Percentiles rank a stretch among this genome's conserved stretches.
phyloP scores from a whole-genome alignment of 2,797 vertebrate species.

The Balearica regulorum region DNA sequence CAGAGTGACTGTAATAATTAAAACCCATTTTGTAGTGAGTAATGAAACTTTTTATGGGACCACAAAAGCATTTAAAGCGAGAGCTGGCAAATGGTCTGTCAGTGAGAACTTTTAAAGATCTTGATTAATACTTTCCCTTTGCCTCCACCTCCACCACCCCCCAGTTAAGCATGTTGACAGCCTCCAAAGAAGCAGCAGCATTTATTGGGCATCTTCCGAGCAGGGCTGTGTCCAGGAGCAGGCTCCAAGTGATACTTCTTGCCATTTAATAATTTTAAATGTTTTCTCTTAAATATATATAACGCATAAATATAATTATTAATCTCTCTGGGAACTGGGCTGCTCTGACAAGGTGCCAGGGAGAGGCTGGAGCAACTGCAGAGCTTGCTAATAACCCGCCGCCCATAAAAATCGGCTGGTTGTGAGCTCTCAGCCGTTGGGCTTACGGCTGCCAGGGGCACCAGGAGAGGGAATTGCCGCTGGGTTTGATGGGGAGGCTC shows the following conservation, averaged over 20 bases:
- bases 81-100: conserved; percentile 53
- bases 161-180: conserved; percentile 19
- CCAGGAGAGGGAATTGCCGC: not conserved
- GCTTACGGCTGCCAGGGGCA: not conserved
- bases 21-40: conserved; percentile 46
- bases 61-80: conserved; percentile 53
- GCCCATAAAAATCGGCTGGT: not conserved
- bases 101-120: conserved; percentile 42
- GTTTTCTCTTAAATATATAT: conserved; percentile 31
- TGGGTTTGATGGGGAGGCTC: not conserved
- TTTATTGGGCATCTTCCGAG: conserved; percentile 7
- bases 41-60: conserved; percentile 65
- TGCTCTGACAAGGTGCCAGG: conserved; percentile 48
- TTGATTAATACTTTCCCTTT: conserved; percentile 39
- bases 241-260: conserved; percentile 17
- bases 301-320: conserved; percentile 4
- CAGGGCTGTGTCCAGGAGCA: not conserved
- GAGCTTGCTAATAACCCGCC: not conserved
- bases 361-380: conserved; percentile 19
- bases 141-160: not conserved
- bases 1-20: conserved; percentile 52
- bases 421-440: not conserved
- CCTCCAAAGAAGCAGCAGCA: not conserved
- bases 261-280: conserved; percentile 18
- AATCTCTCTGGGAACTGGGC: conserved; percentile 29